These are phyloP conservation scores for Myrmecobius fasciatus DNA, from an alignment of 2,113 vertebrate genomes.

Conservation along the genomic window DNA sequence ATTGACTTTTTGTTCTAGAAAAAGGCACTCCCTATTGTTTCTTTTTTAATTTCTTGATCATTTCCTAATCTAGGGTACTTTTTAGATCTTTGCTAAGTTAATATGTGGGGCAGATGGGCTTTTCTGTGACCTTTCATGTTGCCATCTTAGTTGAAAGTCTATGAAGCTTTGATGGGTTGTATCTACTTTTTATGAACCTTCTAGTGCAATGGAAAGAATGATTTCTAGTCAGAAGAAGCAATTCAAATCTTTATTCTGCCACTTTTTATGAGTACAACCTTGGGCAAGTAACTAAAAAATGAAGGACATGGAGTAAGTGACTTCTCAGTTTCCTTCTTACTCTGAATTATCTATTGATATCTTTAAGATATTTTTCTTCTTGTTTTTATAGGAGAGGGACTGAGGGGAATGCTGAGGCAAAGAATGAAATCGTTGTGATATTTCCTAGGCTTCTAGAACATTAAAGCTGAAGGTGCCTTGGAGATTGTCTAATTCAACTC, in stretches of 20 bases:
- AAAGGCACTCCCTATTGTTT: no score
- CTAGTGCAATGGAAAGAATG: neutral
- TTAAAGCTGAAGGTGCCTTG: neutral
- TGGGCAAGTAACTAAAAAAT: neutral
- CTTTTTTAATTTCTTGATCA: no score
- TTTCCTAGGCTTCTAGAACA: neutral
- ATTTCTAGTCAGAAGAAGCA: neutral
- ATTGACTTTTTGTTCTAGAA: no score
- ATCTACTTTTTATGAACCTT: neutral
- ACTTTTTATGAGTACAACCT: neutral
- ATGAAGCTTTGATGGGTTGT: no score
- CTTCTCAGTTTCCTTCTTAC: neutral
- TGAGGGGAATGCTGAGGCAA: neutral
- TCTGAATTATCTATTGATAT: neutral
- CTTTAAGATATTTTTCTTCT: neutral
- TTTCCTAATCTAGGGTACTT: no score
- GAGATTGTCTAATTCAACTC: neutral
- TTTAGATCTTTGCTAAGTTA: no score
- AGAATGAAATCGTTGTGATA: neutral
- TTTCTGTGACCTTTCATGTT: no score
- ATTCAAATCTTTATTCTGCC: neutral
- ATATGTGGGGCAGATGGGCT: no score
- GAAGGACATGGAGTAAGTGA: neutral
- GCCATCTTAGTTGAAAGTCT: no score
- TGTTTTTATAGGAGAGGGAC: neutral